Evolutionary conservation across 37 sponge, comb jelly and placozoan species (phyloP).

Genomic region (Corticium candelabrum): DNA sequence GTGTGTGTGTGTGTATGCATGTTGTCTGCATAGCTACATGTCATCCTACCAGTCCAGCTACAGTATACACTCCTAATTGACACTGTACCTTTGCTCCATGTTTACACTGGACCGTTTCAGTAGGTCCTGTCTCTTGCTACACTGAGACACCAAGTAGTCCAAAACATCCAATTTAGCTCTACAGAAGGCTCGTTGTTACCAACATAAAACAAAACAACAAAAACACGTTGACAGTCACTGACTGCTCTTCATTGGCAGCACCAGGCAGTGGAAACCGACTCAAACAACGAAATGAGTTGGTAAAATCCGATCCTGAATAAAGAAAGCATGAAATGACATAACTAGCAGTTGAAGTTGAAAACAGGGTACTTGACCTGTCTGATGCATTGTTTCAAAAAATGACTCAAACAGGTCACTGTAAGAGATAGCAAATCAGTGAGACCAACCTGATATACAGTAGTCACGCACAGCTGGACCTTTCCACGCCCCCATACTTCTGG

Average conservation of each 20-base stretch:
- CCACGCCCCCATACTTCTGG: too few species aligned
- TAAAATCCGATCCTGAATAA: conserved; percentile 2
- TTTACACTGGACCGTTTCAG: too few species aligned
- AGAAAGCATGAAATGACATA: background rate
- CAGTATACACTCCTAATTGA: too few species aligned
- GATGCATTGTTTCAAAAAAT: conserved; percentile 67
- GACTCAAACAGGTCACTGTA: conserved; percentile 45
- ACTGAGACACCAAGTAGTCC: background rate
- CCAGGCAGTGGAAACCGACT: background rate
- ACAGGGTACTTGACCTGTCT: conserved; percentile 63
- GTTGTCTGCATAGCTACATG: too few species aligned
- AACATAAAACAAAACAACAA: background rate
- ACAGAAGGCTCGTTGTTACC: too few species aligned
- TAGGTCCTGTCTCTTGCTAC: background rate
- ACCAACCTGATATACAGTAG: too few species aligned
- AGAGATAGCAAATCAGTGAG: conserved; percentile 67
- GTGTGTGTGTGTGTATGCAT: too few species aligned
- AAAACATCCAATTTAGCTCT: background rate
- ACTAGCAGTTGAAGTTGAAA: background rate
- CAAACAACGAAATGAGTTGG: conserved; percentile 5
- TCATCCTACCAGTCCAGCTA: too few species aligned
- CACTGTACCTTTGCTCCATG: too few species aligned
- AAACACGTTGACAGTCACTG: too few species aligned
- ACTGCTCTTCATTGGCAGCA: background rate
- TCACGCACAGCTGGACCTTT: too few species aligned